Percentiles rank a stretch among this genome's conserved stretches.
Conservation (phyloP, 1,140 invertebrate genomes). For the Ectropis grisescens region DNA sequence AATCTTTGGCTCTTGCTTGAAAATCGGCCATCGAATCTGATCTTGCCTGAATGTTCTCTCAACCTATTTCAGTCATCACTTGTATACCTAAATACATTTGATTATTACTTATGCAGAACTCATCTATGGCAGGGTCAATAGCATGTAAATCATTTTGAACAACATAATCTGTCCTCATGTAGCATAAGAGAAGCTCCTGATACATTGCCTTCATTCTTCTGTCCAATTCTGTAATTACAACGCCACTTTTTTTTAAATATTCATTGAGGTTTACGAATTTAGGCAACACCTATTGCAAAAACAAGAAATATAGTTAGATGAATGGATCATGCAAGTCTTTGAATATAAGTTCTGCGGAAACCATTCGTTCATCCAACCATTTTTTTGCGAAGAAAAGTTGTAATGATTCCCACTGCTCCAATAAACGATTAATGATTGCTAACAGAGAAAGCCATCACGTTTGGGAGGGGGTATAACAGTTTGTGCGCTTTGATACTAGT, state of each 20-base stretch:
- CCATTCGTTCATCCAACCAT: background rate
- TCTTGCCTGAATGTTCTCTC: too few species aligned
- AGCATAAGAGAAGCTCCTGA: too few species aligned
- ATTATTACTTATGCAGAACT: too few species aligned
- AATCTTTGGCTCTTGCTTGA: too few species aligned
- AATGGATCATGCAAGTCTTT: background rate
- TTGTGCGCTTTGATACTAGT: constrained; percentile 1
- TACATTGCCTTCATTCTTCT: too few species aligned
- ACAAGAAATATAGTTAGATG: constrained; percentile 4
- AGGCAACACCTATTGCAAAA: constrained; percentile 4
- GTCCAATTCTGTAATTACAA: too few species aligned
- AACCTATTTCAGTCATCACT: too few species aligned
- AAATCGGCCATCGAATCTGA: too few species aligned
- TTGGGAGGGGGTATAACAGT: constrained; percentile 25
- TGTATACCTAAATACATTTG: too few species aligned
- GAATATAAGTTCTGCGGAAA: background rate
- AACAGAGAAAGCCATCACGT: constrained; percentile 1
- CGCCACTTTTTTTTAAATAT: background rate
- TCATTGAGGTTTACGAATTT: constrained; percentile 5
- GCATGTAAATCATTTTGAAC: too few species aligned
- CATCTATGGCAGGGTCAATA: too few species aligned
- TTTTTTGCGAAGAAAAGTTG: background rate
- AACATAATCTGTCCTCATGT: too few species aligned
- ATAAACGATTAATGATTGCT: background rate
- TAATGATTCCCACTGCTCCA: background rate